Evolutionary conservation across 2,888 invertebrate genomes (phyloP).

Genomic region (Galerucella nymphaeae): DNA sequence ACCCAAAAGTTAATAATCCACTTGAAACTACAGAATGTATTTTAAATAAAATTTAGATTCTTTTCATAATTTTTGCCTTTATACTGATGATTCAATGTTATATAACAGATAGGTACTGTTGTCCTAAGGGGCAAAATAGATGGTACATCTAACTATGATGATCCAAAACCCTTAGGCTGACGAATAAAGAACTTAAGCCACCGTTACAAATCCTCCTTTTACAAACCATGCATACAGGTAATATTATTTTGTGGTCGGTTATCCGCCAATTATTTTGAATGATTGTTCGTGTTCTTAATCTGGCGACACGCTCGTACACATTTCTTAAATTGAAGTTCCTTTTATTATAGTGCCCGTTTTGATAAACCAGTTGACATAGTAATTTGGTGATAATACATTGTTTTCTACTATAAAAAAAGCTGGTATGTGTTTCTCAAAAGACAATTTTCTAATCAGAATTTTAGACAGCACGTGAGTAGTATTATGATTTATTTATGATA

Average conservation of each 20-base stretch:
- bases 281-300: conserved; percentile 42
- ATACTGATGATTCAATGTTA: too few relatives aligned
- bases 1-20: too few relatives aligned
- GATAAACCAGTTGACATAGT: conserved; percentile 6
- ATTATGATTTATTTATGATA: too few relatives aligned
- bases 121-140: background rate
- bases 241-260: conserved; percentile 42
- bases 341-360: conserved; percentile 23
- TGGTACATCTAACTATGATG: background rate
- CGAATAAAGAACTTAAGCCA: background rate
- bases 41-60: too few relatives aligned
- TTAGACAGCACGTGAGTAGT: too few relatives aligned
- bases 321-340: conserved; percentile 20
- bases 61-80: too few relatives aligned
- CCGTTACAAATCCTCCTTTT: conserved; percentile 11
- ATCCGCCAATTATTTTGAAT: conserved; percentile 41
- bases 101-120: background rate
- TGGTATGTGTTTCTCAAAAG: background rate
- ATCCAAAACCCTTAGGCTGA: conserved; percentile 7
- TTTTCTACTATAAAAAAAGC: background rate
- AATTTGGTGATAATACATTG: conserved; percentile 1
- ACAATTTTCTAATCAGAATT: too few relatives aligned
- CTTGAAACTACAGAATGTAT: too few relatives aligned
- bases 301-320: conserved; percentile 38
- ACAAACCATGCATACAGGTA: conserved; percentile 11